Evolutionary conservation across 1,140 invertebrate species (phyloP).

Genomic region (Heliconius hewitsoni): DNA sequence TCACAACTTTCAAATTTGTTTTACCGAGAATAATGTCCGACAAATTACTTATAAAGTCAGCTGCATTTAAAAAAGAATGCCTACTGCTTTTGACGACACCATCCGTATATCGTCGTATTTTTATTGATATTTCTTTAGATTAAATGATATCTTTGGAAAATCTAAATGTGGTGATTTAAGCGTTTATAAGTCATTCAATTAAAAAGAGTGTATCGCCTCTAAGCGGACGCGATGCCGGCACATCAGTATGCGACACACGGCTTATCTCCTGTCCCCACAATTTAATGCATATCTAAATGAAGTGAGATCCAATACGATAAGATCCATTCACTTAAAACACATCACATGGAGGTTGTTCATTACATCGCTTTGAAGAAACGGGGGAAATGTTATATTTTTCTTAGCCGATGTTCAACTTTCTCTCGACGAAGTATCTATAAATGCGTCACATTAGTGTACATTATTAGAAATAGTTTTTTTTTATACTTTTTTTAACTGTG

Average conservation of each 20-base stretch:
- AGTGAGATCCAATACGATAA: slow-evolving; percentile 76
- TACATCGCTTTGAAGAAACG: slow-evolving; percentile 67
- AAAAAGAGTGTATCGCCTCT: slow-evolving; percentile 58
- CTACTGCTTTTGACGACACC: background rate
- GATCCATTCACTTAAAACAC: slow-evolving; percentile 66
- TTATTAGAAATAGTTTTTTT: too few relatives aligned
- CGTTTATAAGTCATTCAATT: slow-evolving; percentile 61
- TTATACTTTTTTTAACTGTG: background rate
- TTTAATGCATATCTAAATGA: slow-evolving; percentile 78
- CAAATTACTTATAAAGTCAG: slow-evolving; percentile 17
- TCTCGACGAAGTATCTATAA: slow-evolving; percentile 34
- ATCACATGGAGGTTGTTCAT: slow-evolving; percentile 62
- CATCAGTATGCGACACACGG: slow-evolving; percentile 63
- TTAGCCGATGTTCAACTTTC: slow-evolving; percentile 44
- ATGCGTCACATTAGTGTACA: slow-evolving; percentile 26
- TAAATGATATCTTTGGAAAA: slow-evolving; percentile 51
- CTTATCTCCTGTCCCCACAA: slow-evolving; percentile 71
- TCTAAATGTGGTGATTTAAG: slow-evolving; percentile 69
- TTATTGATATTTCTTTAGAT: slow-evolving; percentile 16
- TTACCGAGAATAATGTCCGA: background rate
- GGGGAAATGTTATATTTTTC: slow-evolving; percentile 53
- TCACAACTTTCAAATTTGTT: background rate
- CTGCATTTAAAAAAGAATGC: background rate
- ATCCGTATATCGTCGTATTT: background rate
- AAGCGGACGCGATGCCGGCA: slow-evolving; percentile 48